Evolutionary conservation across 2,888 invertebrate genomes (phyloP).

Genomic region (Spisula solida): DNA sequence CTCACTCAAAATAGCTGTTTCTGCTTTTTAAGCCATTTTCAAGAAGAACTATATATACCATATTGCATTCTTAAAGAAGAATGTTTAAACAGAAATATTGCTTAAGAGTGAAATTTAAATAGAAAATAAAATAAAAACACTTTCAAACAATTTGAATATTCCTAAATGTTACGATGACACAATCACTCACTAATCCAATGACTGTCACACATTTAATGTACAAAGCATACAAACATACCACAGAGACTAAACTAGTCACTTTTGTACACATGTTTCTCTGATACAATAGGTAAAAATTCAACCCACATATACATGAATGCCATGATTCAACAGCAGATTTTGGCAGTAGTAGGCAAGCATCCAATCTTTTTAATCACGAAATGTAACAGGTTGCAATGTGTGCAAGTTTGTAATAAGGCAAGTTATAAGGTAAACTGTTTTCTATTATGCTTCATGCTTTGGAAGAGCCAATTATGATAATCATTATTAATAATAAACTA

Average conservation of each 20-base stretch:
- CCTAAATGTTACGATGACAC: conserved; percentile 9
- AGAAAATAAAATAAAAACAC: conserved; percentile 6
- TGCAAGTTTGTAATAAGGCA: conserved; percentile 12
- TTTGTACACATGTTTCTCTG: neutral
- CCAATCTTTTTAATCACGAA: neutral
- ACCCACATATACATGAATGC: neutral
- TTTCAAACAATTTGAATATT: conserved; percentile 45
- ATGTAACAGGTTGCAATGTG: neutral
- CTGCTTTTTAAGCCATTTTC: no score
- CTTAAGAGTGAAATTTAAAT: no score
- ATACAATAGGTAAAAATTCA: neutral
- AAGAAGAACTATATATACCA: no score
- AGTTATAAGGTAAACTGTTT: neutral
- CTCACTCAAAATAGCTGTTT: no score
- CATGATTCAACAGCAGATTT: neutral
- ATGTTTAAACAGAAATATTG: no score
- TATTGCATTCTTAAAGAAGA: no score
- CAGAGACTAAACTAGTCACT: neutral
- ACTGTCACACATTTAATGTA: neutral
- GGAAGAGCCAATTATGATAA: conserved; percentile 15
- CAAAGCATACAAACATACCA: neutral
- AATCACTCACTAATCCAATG: neutral
- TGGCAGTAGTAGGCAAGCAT: conserved; percentile 18
- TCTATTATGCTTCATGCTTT: conserved; percentile 10
- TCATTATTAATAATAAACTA: neutral